Evolutionary conservation across 2,113 vertebrate species (phyloP), one percentile per base, ranked within the genome.

Genomic region (Rhea americana): DNA sequence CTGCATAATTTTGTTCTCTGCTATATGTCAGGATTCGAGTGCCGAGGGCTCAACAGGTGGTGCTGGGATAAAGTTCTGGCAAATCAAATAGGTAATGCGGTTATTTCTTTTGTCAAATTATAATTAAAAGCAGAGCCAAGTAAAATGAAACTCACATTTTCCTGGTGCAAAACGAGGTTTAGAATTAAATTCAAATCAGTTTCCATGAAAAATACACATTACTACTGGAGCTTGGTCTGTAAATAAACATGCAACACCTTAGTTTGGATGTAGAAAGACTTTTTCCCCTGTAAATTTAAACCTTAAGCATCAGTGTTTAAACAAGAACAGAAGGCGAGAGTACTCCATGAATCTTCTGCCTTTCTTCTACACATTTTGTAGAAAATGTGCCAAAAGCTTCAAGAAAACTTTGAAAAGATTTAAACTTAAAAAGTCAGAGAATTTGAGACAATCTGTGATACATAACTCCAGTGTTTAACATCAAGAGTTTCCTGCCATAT

Each of bases 51-150:
- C 97, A 96, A 97, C 98, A 98, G 97, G 98, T 98, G 98, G 97
- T 96, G 95, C 72, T 95, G 90, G 96, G 97, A 97, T 97, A 98
- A 97, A 97, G 94, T 96, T 97, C 96, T 98, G 98, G 98, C 98
- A 98, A 97, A 97, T 98, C 97, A 97, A 96, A 96, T 86, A 97
- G 95, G 97, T 97, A 97, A 97, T 59, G 94, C 41, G 10, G 97
- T 97, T 97, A 97, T 98, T 97, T 94, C 97, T 98, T 97, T 97
- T 98, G 98, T 98, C 97, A 97, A 98, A 97, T 97, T 97, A 91
- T 98, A 98, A 98, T 98, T 97, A 94, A 93, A 97, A 98, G 78
- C 97, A 98, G 97, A 97, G 91, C 88, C 16, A 1, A 94, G 96
- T 96, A 96, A 98, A 97, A 97, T 85, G 96, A 97, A 92, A 97